phyloP scores from a whole-genome alignment of 2,797 vertebrate species.

The Bufotes viridis region DNA sequence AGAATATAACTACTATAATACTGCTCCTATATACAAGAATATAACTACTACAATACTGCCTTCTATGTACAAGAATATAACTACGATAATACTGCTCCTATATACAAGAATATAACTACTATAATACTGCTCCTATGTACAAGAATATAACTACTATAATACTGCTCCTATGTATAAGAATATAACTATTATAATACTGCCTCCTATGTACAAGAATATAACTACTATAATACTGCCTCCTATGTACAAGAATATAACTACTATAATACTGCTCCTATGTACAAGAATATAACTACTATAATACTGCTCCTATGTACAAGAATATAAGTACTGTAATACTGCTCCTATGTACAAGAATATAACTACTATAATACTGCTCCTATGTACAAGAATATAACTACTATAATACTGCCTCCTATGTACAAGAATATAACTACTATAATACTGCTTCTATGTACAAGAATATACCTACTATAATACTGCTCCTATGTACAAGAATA shows the following conservation, averaged over 20 bases:
- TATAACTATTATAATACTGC: neutral
- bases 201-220: neutral
- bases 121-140: neutral
- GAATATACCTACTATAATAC: too few species aligned
- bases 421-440: too few species aligned
- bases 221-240: neutral
- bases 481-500: neutral
- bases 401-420: neutral
- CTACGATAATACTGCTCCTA: too few species aligned
- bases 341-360: constrained; percentile 2
- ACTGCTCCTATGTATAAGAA: neutral
- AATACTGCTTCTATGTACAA: too few species aligned
- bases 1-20: too few species aligned
- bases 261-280: constrained; percentile 3
- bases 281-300: neutral
- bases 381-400: neutral
- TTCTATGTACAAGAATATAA: too few species aligned
- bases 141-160: neutral
- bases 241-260: neutral
- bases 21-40: too few species aligned
- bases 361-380: neutral
- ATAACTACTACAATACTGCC: too few species aligned
- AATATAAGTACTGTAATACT: constrained; percentile 7
- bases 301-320: neutral
- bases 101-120: too few species aligned